Conservation (phyloP, 1,140 invertebrate species). For the Drosophila teissieri region DNA sequence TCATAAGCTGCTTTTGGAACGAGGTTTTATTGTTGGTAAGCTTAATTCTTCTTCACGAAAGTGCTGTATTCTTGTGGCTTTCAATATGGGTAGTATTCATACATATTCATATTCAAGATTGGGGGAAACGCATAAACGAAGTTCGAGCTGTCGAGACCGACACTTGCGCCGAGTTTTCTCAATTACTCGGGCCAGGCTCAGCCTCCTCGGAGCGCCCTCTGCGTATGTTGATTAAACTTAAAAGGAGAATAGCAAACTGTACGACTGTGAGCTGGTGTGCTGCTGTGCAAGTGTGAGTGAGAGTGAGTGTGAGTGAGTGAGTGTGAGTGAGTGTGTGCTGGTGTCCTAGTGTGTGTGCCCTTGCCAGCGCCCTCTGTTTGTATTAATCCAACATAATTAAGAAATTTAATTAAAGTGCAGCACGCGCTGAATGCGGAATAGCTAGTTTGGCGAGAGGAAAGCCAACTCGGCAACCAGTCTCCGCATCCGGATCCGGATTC, state of each 20-base stretch:
- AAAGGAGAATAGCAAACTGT: slow-evolving; percentile 74
- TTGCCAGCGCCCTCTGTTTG: slow-evolving; percentile 51
- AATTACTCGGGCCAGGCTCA: slow-evolving; percentile 62
- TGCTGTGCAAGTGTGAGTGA: slow-evolving; percentile 38
- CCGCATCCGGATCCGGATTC: not conserved
- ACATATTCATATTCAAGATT: not conserved
- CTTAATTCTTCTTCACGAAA: too few relatives aligned
- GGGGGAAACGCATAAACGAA: slow-evolving; percentile 35
- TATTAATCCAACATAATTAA: slow-evolving; percentile 83
- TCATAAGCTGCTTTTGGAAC: too few relatives aligned
- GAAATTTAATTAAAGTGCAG: slow-evolving; percentile 83
- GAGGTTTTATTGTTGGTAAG: too few relatives aligned
- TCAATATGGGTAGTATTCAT: too few relatives aligned
- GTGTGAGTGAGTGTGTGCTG: slow-evolving; percentile 5
- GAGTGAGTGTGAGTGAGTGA: not conserved
- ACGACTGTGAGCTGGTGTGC: slow-evolving; percentile 29
- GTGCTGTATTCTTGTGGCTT: too few relatives aligned
- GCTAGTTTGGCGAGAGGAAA: slow-evolving; percentile 28
- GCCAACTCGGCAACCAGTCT: slow-evolving; percentile 1
- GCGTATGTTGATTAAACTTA: slow-evolving; percentile 77
- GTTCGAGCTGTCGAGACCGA: slow-evolving; percentile 36
- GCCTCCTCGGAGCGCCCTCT: slow-evolving; percentile 18
- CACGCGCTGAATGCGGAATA: slow-evolving; percentile 73
- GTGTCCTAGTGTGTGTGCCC: slow-evolving; percentile 46
- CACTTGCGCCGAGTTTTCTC: slow-evolving; percentile 78